Evolutionary conservation across 2,113 vertebrate species (phyloP).

Genomic region (Aplodontia rufa): DNA sequence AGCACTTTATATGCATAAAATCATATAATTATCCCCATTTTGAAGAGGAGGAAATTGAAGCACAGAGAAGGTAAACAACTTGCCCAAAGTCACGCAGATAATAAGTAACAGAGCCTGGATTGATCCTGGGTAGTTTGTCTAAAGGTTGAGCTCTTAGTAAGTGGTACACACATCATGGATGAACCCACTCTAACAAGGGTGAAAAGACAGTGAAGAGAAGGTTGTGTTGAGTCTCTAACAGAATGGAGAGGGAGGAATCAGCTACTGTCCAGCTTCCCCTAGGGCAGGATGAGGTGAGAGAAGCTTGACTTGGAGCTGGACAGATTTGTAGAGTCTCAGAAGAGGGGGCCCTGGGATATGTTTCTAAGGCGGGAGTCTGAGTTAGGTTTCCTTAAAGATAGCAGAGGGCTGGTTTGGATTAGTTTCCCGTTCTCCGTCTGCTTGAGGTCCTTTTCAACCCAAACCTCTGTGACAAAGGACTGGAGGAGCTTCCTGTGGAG

Average conservation of each 20-base stretch:
- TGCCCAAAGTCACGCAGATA: conserved; percentile 50
- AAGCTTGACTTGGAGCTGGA: neutral
- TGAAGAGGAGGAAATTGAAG: neutral
- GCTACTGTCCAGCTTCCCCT: neutral
- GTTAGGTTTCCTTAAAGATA: neutral
- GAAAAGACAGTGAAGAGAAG: neutral
- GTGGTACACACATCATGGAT: fast-evolving
- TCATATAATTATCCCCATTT: neutral
- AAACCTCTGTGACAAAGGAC: neutral
- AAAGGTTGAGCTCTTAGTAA: neutral
- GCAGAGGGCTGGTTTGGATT: neutral
- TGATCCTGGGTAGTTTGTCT: neutral
- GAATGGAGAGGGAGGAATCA: neutral
- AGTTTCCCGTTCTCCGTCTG: neutral
- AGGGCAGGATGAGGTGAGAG: neutral
- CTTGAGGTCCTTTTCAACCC: neutral
- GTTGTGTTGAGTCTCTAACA: neutral
- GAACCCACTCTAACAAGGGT: neutral
- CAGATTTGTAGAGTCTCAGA: neutral
- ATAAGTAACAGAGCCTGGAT: neutral
- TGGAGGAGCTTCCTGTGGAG: neutral
- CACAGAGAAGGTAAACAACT: conserved; percentile 30
- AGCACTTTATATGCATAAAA: neutral
- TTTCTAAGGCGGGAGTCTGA: neutral
- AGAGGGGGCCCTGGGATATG: neutral